Evolutionary conservation across 2,888 invertebrate species (phyloP).

Genomic region (Mesodorylaimus sp.): DNA sequence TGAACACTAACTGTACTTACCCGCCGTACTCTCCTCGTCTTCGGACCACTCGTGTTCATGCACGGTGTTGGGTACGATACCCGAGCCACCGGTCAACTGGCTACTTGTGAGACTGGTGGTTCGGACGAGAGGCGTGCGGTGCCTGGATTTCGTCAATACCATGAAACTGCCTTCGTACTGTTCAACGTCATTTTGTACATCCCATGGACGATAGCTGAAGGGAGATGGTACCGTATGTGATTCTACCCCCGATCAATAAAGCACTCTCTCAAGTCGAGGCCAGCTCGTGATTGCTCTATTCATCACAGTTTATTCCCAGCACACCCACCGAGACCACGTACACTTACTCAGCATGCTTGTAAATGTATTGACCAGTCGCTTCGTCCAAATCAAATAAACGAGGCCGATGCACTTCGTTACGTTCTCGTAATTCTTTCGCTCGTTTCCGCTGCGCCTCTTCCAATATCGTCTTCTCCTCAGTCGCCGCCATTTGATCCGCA

Average conservation of each 20-base stretch:
- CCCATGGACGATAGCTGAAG: constrained; percentile 57
- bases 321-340: neutral
- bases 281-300: constrained; percentile 7
- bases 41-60: too few relatives aligned
- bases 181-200: constrained; percentile 58
- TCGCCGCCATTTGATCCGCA: constrained; percentile 65
- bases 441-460: constrained; percentile 65
- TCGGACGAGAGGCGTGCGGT: constrained; percentile 53
- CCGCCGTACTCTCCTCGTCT: too few relatives aligned
- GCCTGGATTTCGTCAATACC: constrained; percentile 55
- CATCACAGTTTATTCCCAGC: neutral
- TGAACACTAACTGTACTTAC: too few relatives aligned
- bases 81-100: too few relatives aligned
- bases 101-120: constrained; percentile 51
- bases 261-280: too few relatives aligned
- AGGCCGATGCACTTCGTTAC: constrained; percentile 51
- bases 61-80: too few relatives aligned
- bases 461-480: constrained; percentile 68
- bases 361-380: constrained; percentile 47
- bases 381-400: constrained; percentile 48
- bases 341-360: constrained; percentile 50
- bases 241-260: too few relatives aligned
- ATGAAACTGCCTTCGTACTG: constrained; percentile 67
- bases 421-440: constrained; percentile 47
- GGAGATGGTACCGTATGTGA: constrained; percentile 5